These are phyloP conservation scores for Hetaerina americana DNA, from an alignment of 1,140 invertebrate genomes.

Conservation along the genomic window DNA sequence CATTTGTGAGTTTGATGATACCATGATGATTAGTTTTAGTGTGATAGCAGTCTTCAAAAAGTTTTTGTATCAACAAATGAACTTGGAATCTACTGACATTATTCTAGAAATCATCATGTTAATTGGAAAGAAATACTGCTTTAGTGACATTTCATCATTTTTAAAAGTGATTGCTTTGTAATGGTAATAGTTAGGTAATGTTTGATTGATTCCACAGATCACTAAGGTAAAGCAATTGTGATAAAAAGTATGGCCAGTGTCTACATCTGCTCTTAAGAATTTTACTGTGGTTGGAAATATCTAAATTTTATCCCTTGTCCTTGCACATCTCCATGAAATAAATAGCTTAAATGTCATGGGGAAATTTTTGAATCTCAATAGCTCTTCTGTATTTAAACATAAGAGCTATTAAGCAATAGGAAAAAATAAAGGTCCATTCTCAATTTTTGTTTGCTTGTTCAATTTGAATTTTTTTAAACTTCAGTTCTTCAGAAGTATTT, in stretches of 20 bases:
- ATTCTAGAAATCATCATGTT: background rate
- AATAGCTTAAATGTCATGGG: background rate
- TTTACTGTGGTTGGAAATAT: background rate
- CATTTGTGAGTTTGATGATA: background rate
- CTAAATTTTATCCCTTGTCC: too few relatives aligned
- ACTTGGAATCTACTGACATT: background rate
- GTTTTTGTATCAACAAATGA: background rate
- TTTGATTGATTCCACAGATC: background rate
- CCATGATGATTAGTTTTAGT: background rate
- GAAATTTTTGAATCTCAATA: background rate
- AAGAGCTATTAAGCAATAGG: background rate
- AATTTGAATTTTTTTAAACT: background rate
- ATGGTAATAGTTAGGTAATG: too few relatives aligned
- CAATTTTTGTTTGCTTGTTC: background rate
- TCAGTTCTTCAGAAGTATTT: background rate
- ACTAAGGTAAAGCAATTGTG: background rate
- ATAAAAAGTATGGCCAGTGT: background rate
- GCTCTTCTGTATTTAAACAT: background rate
- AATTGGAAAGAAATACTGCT: background rate
- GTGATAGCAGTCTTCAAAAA: background rate
- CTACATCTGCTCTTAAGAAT: background rate
- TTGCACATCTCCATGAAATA: background rate
- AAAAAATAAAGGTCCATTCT: background rate
- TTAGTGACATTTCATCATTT: background rate
- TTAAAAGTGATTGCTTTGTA: background rate